Conservation (phyloP, 2,797 vertebrate species). For the Serranus cabrilla region DNA sequence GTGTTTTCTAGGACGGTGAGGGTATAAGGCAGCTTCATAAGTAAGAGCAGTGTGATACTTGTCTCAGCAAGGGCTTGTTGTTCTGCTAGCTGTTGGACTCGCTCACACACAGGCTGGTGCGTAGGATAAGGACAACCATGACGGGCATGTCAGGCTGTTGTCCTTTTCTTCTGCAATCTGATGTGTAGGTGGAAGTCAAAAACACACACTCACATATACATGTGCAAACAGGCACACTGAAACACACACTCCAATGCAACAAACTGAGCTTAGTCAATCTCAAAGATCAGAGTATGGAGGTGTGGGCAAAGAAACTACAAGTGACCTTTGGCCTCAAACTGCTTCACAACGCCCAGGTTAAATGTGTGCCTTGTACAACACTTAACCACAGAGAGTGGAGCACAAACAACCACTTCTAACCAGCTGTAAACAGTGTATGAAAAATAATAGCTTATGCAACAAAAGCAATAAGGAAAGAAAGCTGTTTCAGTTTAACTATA, state of each 20-base stretch:
- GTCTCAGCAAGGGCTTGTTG: constrained; percentile 61
- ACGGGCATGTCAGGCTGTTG: constrained; percentile 77
- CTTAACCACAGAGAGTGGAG: constrained; percentile 6
- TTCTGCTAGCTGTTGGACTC: constrained; percentile 69
- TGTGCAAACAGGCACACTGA: constrained; percentile 17
- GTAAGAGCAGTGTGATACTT: constrained; percentile 51
- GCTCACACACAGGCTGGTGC: constrained; percentile 79
- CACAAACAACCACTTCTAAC: constrained; percentile 8
- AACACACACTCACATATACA: constrained; percentile 30
- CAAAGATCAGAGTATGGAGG: constrained; percentile 38
- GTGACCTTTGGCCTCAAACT: constrained; percentile 38
- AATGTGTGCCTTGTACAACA: constrained; percentile 40
- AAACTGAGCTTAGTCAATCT: constrained; percentile 48
- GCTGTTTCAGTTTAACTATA: background rate
- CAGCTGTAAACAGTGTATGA: background rate
- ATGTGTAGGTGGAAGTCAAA: constrained; percentile 78
- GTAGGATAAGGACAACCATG: constrained; percentile 78
- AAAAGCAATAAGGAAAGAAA: background rate
- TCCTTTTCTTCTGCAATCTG: constrained; percentile 81
- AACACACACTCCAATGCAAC: constrained; percentile 36
- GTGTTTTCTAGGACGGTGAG: constrained; percentile 54
- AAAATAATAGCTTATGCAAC: background rate
- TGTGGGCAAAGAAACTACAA: constrained; percentile 28
- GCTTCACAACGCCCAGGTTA: constrained; percentile 24
- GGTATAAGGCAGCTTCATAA: constrained; percentile 53